These are phyloP conservation scores for Drosophila tropicalis DNA, from an alignment of 1,140 invertebrate genomes.

Conservation along the genomic window DNA sequence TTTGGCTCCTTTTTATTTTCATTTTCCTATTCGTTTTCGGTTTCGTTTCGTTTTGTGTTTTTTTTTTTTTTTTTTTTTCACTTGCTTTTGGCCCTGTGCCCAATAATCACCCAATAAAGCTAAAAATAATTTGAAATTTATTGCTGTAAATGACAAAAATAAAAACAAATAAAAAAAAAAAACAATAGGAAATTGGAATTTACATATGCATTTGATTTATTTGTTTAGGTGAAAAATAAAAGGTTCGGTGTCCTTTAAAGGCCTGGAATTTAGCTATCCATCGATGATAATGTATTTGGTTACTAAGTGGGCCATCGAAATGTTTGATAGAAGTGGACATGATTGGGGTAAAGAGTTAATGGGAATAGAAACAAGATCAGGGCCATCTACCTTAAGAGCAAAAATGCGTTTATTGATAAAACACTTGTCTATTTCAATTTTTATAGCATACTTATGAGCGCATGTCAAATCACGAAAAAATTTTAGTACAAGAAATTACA, in stretches of 20 bases:
- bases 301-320: not conserved
- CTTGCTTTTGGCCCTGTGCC: conserved; percentile 31
- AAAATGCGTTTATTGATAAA: conserved; percentile 22
- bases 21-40: conserved; percentile 3
- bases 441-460: conserved; percentile 21
- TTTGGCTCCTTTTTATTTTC: conserved; percentile 10
- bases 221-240: conserved; percentile 35
- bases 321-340: not conserved
- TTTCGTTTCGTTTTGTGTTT: not conserved
- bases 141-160: conserved; percentile 73
- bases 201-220: conserved; percentile 57
- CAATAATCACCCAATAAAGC: conserved; percentile 65
- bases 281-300: not conserved
- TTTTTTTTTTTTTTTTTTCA: not conserved
- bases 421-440: conserved; percentile 18
- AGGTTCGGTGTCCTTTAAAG: conserved; percentile 10
- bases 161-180: not conserved
- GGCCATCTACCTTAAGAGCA: not conserved
- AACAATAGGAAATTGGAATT: conserved; percentile 41
- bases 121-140: conserved; percentile 77
- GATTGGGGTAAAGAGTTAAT: conserved; percentile 2
- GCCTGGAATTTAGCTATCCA: not conserved
- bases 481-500: conserved; percentile 12
- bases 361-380: not conserved
- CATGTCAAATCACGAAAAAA: conserved; percentile 4